These are phyloP conservation scores for Oncopeltus fasciatus DNA, from an alignment of 1,140 invertebrate species.

Conservation along the genomic window DNA sequence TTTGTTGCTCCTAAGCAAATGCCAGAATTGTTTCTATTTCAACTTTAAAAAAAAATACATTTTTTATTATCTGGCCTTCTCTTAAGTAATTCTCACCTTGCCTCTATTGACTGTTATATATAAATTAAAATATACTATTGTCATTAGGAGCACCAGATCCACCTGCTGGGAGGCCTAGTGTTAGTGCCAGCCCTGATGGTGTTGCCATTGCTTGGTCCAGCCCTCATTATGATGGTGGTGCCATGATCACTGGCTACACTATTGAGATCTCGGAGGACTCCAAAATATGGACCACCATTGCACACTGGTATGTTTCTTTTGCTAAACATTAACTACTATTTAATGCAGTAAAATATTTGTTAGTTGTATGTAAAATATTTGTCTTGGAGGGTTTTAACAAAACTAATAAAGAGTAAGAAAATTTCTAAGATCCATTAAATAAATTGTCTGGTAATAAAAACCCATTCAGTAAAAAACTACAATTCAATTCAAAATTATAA, in stretches of 20 bases:
- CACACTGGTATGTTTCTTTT: conserved; percentile 6
- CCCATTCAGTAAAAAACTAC: too few relatives aligned
- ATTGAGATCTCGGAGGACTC: conserved; percentile 43
- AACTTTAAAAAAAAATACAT: too few relatives aligned
- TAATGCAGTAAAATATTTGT: not conserved
- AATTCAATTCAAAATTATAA: too few relatives aligned
- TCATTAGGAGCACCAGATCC: conserved; percentile 62
- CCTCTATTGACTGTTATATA: too few relatives aligned
- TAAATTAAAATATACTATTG: too few relatives aligned
- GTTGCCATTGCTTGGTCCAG: conserved; percentile 63
- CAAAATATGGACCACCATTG: not conserved
- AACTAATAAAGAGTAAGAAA: too few relatives aligned
- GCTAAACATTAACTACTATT: not conserved
- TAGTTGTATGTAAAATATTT: not conserved
- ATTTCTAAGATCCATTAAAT: too few relatives aligned
- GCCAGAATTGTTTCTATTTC: too few relatives aligned
- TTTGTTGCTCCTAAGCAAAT: too few relatives aligned
- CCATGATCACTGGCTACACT: conserved; percentile 64
- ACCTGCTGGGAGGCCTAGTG: conserved; percentile 49
- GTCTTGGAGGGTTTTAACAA: not conserved
- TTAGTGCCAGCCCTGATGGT: conserved; percentile 33
- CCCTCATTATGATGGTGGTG: conserved; percentile 70
- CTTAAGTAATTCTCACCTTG: too few relatives aligned
- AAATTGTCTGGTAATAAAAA: too few relatives aligned
- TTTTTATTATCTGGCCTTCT: too few relatives aligned